These are phyloP conservation scores for Camponotus fellah DNA, from an alignment of 2,888 invertebrate genomes.

Conservation along the genomic window DNA sequence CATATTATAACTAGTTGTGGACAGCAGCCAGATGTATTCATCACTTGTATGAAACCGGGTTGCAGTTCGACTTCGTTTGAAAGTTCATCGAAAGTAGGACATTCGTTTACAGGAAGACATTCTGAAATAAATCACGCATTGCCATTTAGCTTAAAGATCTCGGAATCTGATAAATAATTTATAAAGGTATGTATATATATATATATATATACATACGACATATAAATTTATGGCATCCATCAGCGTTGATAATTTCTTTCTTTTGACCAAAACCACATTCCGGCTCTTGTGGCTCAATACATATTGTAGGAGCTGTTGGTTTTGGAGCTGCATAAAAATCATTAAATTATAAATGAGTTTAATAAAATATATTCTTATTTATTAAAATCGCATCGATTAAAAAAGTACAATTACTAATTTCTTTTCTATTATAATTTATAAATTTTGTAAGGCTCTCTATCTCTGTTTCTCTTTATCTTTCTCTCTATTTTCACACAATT, in stretches of 20 bases:
- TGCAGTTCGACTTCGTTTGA: slow-evolving; percentile 87
- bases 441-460: neutral
- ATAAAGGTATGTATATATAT: neutral
- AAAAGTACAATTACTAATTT: slow-evolving; percentile 3
- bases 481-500: neutral
- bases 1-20: slow-evolving; percentile 89
- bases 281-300: slow-evolving; percentile 89
- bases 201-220: slow-evolving; percentile 88
- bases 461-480: no score
- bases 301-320: slow-evolving; percentile 86
- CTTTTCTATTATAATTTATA: neutral
- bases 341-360: neutral
- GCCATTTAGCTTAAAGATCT: slow-evolving; percentile 29
- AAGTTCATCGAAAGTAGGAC: slow-evolving; percentile 85
- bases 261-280: slow-evolving; percentile 91
- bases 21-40: slow-evolving; percentile 91
- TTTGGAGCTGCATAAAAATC: slow-evolving; percentile 83
- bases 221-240: slow-evolving; percentile 91
- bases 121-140: slow-evolving; percentile 86
- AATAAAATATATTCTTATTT: slow-evolving; percentile 1
- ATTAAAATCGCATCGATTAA: neutral
- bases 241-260: slow-evolving; percentile 89
- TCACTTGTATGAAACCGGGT: slow-evolving; percentile 88
- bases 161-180: slow-evolving; percentile 60
- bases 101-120: slow-evolving; percentile 91